These are phyloP conservation scores for Galerucella calmariensis DNA, from an alignment of 2,888 invertebrate genomes.

Conservation along the genomic window DNA sequence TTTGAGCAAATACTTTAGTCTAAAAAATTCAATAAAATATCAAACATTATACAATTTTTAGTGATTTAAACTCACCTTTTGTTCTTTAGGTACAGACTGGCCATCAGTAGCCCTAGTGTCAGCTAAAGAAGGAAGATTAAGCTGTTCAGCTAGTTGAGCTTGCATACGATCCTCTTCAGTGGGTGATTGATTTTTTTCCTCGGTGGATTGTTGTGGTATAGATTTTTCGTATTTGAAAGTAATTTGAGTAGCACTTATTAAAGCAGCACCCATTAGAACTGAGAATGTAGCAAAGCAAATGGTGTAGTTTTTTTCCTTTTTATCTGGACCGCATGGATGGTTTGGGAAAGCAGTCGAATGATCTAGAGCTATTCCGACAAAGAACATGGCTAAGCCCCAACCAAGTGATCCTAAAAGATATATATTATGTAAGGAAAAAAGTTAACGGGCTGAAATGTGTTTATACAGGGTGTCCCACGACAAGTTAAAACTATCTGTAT, in stretches of 20 bases:
- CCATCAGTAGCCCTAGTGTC: constrained; percentile 72
- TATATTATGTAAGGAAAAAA: neutral
- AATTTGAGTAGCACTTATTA: constrained; percentile 91
- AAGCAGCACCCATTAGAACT: constrained; percentile 94
- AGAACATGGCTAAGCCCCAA: constrained; percentile 99
- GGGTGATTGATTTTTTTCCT: constrained; percentile 62
- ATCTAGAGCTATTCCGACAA: constrained; percentile 95
- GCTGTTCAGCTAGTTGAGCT: constrained; percentile 84
- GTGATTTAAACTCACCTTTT: constrained; percentile 61
- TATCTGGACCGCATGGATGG: constrained; percentile 90
- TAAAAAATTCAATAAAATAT: constrained; percentile 60
- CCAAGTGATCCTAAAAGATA: constrained; percentile 76
- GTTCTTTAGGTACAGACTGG: constrained; percentile 65
- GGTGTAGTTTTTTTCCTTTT: constrained; percentile 96
- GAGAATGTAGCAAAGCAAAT: constrained; percentile 98
- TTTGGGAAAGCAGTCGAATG: constrained; percentile 95
- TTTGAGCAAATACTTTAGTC: constrained; percentile 93
- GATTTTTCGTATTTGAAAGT: constrained; percentile 74
- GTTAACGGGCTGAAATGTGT: neutral
- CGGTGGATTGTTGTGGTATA: constrained; percentile 40
- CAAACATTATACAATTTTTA: neutral
- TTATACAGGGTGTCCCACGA: neutral
- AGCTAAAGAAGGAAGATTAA: constrained; percentile 81
- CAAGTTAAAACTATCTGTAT: no score
- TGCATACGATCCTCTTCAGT: constrained; percentile 83